Conservation (phyloP, 2,113 vertebrate genomes). For the Gopherus evgoodei region DNA sequence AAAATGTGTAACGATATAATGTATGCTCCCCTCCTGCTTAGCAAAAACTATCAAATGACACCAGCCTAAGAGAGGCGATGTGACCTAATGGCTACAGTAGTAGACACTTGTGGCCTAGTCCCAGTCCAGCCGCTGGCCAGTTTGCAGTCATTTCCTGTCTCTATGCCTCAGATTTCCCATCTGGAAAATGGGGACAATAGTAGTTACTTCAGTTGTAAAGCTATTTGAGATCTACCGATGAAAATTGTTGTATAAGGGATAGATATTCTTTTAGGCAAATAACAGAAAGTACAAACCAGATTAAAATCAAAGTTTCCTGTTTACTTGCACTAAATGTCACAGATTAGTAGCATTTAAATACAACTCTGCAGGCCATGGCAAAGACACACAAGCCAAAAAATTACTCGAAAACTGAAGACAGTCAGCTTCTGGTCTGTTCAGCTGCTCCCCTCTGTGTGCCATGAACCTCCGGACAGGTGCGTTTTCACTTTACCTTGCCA, state of each 20-base stretch:
- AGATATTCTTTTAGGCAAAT: neutral
- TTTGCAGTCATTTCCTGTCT: neutral
- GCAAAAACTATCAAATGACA: neutral
- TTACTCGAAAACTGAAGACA: neutral
- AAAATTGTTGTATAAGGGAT: neutral
- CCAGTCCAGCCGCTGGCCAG: neutral
- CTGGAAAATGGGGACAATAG: neutral
- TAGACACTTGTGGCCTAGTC: neutral
- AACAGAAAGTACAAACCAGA: neutral
- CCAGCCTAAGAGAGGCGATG: neutral
- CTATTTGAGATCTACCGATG: neutral
- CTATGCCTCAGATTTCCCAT: neutral
- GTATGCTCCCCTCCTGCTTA: neutral
- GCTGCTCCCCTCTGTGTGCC: neutral
- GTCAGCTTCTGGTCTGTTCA: accelerated
- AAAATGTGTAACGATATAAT: neutral
- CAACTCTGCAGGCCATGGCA: neutral
- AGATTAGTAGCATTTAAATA: slow-evolving; percentile 25
- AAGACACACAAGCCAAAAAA: neutral
- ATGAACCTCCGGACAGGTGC: slow-evolving; percentile 37
- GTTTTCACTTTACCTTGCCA: neutral
- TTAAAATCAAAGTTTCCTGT: neutral
- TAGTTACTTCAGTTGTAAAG: neutral
- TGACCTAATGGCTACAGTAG: neutral
- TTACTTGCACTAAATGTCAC: neutral